Evolutionary conservation across 1,140 invertebrate species (phyloP), one percentile per base, ranked within the genome.

Genomic region (Drosophila baimaii): DNA sequence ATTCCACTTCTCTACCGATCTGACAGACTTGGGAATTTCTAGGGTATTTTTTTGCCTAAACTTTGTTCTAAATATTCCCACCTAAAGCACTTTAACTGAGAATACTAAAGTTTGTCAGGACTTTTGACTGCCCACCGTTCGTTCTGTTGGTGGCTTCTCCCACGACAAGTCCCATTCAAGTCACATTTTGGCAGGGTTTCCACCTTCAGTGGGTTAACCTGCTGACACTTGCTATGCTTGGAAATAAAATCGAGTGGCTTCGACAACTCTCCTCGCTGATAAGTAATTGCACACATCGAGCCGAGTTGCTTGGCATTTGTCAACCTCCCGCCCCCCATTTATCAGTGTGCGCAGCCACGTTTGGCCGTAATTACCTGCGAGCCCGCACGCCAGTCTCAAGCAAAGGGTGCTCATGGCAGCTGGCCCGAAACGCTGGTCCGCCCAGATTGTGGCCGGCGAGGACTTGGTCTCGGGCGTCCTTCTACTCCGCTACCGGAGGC

Each of bases 361-460:
- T 70, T 77, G 74, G 33, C 49, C 44, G 74, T 19, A 41, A 51
- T 70, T 61, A 77, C 55, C 55, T 68, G 29, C 17, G 5, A 47
- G 33, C 49, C 49, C 15, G 41, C 17, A 43, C 65, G 37, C 44
- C 31, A 29, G 31, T 25, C 15, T 21, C 17, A 37, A 57, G 63
- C 27, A 65, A 35, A 47, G 43, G 12, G 25, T 71, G 46, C 19
- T 13, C 41, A 71, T 85, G 83, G 52, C 57, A 47, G 78, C 39
- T 27, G 33, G 27, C 19, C 54, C 39, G 13, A 58, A 76, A 51
- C 85, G 85, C 47, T 83, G 78, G 66, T 85, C 81, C 69, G 68
- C 65, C 43, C 81, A 85, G 61, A 51, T 85, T 68, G 85, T 90
- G 68, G 78, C 78, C 68, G 76, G 70, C 47, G 62, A 81, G 52